phyloP scores from a whole-genome alignment of 2,888 invertebrate genomes.

The Drosophila flavopinicola region DNA sequence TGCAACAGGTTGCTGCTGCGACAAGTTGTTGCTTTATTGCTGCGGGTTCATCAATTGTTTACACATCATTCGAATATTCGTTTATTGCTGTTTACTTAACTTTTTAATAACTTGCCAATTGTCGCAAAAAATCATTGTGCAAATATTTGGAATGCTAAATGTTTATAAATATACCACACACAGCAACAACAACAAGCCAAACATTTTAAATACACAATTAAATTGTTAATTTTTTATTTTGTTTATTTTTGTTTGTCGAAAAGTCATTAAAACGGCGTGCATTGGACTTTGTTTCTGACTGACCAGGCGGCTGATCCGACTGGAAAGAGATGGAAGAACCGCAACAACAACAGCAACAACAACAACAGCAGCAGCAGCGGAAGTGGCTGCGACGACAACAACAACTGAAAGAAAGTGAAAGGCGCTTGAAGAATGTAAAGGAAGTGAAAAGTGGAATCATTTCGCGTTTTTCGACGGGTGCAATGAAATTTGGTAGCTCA shows the following conservation, averaged over 20 bases:
- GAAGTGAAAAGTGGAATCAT: slow-evolving; percentile 47
- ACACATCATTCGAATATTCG: slow-evolving; percentile 26
- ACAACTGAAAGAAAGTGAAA: slow-evolving; percentile 77
- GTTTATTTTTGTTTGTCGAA: slow-evolving; percentile 49
- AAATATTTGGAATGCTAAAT: slow-evolving; percentile 42
- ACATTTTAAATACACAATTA: slow-evolving; percentile 66
- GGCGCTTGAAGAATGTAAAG: slow-evolving; percentile 58
- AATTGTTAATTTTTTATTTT: slow-evolving; percentile 45
- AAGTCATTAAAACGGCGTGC: slow-evolving; percentile 62
- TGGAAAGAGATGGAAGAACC: slow-evolving; percentile 20
- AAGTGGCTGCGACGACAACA: slow-evolving; percentile 34
- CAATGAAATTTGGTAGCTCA: slow-evolving; percentile 24
- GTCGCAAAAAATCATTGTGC: slow-evolving; percentile 26
- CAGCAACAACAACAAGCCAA: slow-evolving; percentile 25
- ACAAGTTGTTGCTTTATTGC: slow-evolving; percentile 15
- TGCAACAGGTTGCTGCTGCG: slow-evolving; percentile 57
- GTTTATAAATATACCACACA: slow-evolving; percentile 59
- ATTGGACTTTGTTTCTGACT: slow-evolving; percentile 64
- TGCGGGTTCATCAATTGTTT: slow-evolving; percentile 33
- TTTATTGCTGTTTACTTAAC: slow-evolving; percentile 24
- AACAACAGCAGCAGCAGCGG: slow-evolving; percentile 36
- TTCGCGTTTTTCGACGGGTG: slow-evolving; percentile 12
- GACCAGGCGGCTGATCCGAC: slow-evolving; percentile 14
- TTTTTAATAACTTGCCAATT: slow-evolving; percentile 28
- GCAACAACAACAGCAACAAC: slow-evolving; percentile 25